Percentiles rank a stretch among this genome's conserved stretches.
Evolutionary conservation across 1,140 invertebrate genomes (phyloP).

Genomic region (Tetragonula clypearis): DNA sequence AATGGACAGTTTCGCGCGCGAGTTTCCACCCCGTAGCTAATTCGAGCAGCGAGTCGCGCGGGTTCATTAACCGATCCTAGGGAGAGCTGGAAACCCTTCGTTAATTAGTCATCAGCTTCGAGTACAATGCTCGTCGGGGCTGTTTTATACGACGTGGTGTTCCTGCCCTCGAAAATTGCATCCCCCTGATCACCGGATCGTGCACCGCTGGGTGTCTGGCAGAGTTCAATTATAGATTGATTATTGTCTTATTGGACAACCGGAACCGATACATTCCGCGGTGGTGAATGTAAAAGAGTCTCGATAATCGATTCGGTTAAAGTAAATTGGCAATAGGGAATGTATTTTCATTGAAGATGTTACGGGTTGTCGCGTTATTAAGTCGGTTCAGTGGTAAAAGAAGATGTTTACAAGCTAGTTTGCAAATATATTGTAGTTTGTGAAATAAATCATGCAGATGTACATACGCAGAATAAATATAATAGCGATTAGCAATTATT

Average conservation of each 20-base stretch:
- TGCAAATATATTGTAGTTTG: no score
- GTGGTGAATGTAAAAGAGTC: background rate
- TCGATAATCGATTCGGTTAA: background rate
- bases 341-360: background rate
- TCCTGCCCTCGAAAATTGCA: slow-evolving; percentile 21
- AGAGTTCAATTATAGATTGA: background rate
- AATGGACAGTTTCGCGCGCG: slow-evolving; percentile 54
- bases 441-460: no score
- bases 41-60: slow-evolving; percentile 51
- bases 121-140: slow-evolving; percentile 13
- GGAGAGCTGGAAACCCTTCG: slow-evolving; percentile 11
- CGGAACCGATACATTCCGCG: background rate
- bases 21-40: slow-evolving; percentile 38
- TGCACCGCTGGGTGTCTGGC: background rate
- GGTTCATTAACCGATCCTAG: slow-evolving; percentile 53
- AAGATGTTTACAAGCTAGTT: background rate
- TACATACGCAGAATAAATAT: no score
- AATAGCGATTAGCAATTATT: no score
- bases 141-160: slow-evolving; percentile 19
- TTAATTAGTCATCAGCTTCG: slow-evolving; percentile 62
- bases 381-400: background rate
- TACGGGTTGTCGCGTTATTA: background rate
- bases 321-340: background rate
- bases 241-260: slow-evolving; percentile 11
- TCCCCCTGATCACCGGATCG: background rate